These are phyloP conservation scores for Pseudobourletiella spinata DNA, from an alignment of 1,140 invertebrate species.

Conservation along the genomic window DNA sequence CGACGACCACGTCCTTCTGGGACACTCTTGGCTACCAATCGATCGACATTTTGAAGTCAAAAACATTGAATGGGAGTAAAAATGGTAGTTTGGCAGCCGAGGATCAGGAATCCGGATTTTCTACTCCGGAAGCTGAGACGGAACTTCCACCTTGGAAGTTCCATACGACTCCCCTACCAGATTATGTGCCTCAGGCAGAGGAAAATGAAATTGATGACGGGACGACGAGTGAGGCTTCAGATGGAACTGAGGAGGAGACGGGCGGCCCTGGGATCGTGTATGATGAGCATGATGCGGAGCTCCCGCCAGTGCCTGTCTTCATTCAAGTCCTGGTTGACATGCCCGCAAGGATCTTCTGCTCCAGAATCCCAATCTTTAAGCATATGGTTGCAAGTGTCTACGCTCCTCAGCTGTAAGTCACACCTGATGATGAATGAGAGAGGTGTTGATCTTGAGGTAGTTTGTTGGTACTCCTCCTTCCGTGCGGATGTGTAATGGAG, in stretches of 20 bases:
- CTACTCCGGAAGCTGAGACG: conserved; percentile 24
- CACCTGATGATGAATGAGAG: too few species aligned
- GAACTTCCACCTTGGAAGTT: conserved; percentile 9
- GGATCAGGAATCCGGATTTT: conserved; percentile 11
- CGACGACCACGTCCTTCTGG: conserved; percentile 17
- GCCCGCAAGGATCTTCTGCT: conserved; percentile 21
- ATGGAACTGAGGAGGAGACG: neutral
- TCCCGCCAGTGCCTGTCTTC: conserved; percentile 23
- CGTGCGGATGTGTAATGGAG: too few species aligned
- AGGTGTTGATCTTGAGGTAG: too few species aligned
- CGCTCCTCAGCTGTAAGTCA: conserved; percentile 20
- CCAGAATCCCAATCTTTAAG: conserved; percentile 22
- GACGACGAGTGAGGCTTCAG: neutral
- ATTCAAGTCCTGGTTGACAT: conserved; percentile 32
- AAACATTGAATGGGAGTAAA: neutral
- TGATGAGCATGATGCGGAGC: neutral
- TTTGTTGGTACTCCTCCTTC: too few species aligned
- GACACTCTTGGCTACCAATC: conserved; percentile 16
- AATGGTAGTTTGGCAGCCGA: neutral
- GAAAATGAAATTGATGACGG: conserved; percentile 29
- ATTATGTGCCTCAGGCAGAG: conserved; percentile 2
- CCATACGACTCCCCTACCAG: neutral
- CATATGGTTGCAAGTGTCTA: conserved; percentile 31
- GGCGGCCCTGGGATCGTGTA: neutral
- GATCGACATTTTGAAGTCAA: neutral